Conservation (phyloP, 2,888 invertebrate species). For the Apodemia zela region DNA sequence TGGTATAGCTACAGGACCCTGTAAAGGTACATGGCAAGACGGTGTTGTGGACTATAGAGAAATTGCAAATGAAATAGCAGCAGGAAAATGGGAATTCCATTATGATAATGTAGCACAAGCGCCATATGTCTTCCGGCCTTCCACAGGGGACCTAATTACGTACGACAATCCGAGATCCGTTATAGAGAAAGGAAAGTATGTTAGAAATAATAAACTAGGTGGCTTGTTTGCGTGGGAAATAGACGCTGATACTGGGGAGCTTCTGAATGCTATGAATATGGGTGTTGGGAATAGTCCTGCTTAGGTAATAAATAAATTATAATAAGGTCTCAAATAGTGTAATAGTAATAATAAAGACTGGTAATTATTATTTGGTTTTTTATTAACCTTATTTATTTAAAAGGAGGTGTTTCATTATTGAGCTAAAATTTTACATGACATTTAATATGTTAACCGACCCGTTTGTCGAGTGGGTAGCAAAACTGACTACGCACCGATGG, state of each 20-base stretch:
- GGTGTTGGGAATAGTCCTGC: slow-evolving; percentile 61
- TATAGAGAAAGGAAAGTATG: slow-evolving; percentile 72
- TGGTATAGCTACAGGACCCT: slow-evolving; percentile 66
- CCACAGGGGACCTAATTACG: slow-evolving; percentile 66
- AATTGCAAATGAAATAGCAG: slow-evolving; percentile 63
- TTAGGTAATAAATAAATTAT: slow-evolving; percentile 26
- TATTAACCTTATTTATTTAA: not conserved
- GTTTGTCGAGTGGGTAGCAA: too few relatives aligned
- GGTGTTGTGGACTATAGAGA: slow-evolving; percentile 73
- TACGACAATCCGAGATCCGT: slow-evolving; percentile 70
- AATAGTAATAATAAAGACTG: slow-evolving; percentile 34
- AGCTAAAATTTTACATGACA: slow-evolving; percentile 6
- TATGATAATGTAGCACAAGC: slow-evolving; percentile 71
- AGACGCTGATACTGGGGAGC: slow-evolving; percentile 71
- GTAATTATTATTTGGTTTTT: slow-evolving; percentile 26
- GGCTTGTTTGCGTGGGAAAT: slow-evolving; percentile 74
- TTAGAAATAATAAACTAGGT: slow-evolving; percentile 68
- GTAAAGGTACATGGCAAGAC: slow-evolving; percentile 73
- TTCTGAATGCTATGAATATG: slow-evolving; percentile 72
- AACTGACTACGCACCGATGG: too few relatives aligned
- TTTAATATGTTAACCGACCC: not conserved
- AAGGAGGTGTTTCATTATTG: slow-evolving; percentile 1
- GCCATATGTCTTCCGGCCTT: slow-evolving; percentile 66
- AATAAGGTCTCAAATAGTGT: slow-evolving; percentile 37
- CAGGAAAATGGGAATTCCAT: slow-evolving; percentile 68